A percentile compares a stretch with the other conserved stretches of the same genome.
Evolutionary conservation across 2,797 vertebrate genomes (phyloP).

Genomic region (Caiman crocodilus): DNA sequence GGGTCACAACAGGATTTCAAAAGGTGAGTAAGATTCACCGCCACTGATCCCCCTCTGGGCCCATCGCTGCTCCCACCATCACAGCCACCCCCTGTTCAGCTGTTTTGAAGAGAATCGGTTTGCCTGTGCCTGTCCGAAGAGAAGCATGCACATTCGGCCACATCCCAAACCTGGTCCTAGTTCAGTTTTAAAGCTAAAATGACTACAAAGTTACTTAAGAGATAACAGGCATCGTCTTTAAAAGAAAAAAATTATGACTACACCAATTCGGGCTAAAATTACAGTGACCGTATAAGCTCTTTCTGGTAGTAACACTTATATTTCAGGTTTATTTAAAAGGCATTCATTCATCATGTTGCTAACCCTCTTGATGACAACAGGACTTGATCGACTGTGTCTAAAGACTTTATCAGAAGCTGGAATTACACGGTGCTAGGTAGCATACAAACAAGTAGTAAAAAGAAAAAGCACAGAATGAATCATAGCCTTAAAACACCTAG

Average conservation of each 20-base stretch:
- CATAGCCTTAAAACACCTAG: not conserved
- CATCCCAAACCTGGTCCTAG: not conserved
- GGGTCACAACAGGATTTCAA: too few relatives aligned
- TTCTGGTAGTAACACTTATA: not conserved
- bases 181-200: not conserved
- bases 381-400: too few relatives aligned
- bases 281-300: not conserved
- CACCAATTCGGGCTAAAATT: too few relatives aligned
- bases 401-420: not conserved
- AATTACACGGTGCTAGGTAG: not conserved
- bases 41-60: too few relatives aligned
- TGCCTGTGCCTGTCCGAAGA: not conserved
- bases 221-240: not conserved
- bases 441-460: fast-evolving
- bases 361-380: too few relatives aligned
- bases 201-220: not conserved
- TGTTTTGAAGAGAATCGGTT: not conserved
- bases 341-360: too few relatives aligned
- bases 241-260: too few relatives aligned
- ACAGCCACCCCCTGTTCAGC: too few relatives aligned
- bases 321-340: not conserved
- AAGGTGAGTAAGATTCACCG: too few relatives aligned
- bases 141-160: not conserved
- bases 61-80: too few relatives aligned
- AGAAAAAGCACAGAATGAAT: not conserved